phyloP scores from a whole-genome alignment of 2,888 invertebrate genomes.

The Pedicia rivosa region DNA sequence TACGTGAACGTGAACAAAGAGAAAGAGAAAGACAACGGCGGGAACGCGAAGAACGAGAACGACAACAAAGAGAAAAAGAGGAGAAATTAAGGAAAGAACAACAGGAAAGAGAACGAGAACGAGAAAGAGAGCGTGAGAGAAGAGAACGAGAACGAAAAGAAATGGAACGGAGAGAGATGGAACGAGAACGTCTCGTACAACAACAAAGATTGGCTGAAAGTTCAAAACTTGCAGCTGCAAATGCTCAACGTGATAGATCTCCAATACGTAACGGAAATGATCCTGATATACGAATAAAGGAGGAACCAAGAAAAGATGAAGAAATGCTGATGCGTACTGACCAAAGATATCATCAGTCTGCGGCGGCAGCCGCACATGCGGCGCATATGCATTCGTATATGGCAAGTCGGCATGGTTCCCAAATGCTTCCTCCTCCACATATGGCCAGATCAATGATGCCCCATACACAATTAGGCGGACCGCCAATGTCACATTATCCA shows the following conservation, averaged over 20 bases:
- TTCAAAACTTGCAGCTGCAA: slow-evolving; percentile 28
- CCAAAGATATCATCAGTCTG: slow-evolving; percentile 37
- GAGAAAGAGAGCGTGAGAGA: slow-evolving; percentile 35
- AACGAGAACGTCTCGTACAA: slow-evolving; percentile 43
- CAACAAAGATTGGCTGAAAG: slow-evolving; percentile 36
- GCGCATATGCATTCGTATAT: slow-evolving; percentile 32
- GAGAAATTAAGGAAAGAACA: slow-evolving; percentile 37
- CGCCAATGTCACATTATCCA: slow-evolving; percentile 40
- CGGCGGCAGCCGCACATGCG: slow-evolving; percentile 24
- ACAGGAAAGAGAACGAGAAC: slow-evolving; percentile 39
- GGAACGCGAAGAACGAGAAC: slow-evolving; percentile 30
- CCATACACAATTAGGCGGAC: slow-evolving; percentile 26
- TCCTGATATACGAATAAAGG: slow-evolving; percentile 38
- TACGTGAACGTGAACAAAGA: slow-evolving; percentile 29
- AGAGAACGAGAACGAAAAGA: slow-evolving; percentile 41
- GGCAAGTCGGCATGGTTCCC: slow-evolving; percentile 33
- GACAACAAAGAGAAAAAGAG: slow-evolving; percentile 28
- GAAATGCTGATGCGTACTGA: slow-evolving; percentile 36
- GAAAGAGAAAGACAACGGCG: slow-evolving; percentile 29
- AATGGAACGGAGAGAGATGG: slow-evolving; percentile 40
- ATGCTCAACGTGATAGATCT: slow-evolving; percentile 42
- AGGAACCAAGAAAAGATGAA: slow-evolving; percentile 38
- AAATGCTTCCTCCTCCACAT: slow-evolving; percentile 34
- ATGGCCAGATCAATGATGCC: slow-evolving; percentile 37
- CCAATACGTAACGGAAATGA: slow-evolving; percentile 54